Evolutionary conservation across 2,888 invertebrate species (phyloP).

Genomic region (Gibbula magus): DNA sequence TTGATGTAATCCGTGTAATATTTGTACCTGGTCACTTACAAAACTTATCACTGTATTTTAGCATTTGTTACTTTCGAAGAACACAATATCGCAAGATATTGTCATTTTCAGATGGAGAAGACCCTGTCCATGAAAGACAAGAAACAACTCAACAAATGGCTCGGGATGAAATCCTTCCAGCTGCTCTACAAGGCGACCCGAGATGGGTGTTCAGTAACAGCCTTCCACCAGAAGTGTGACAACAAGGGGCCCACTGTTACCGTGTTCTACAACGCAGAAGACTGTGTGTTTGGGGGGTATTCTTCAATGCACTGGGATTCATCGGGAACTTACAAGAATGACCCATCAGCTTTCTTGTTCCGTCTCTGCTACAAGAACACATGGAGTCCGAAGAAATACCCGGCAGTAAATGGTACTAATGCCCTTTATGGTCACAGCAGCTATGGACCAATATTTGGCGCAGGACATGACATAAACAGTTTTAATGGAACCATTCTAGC

Average conservation of each 20-base stretch:
- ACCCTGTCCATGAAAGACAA: conserved; percentile 25
- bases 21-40: no score
- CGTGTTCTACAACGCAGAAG: conserved; percentile 43
- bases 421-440: not conserved
- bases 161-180: conserved; percentile 36
- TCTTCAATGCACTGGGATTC: conserved; percentile 40
- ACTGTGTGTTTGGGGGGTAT: conserved; percentile 48
- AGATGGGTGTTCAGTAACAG: conserved; percentile 41
- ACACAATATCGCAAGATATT: no score
- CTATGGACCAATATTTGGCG: conserved; percentile 38
- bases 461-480: conserved; percentile 30
- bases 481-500: conserved; percentile 24
- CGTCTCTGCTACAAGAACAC: conserved; percentile 33
- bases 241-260: conserved; percentile 50
- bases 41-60: no score
- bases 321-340: conserved; percentile 25
- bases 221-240: conserved; percentile 51
- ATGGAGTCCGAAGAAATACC: conserved; percentile 28
- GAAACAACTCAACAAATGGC: conserved; percentile 43
- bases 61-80: no score
- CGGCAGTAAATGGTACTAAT: conserved; percentile 19
- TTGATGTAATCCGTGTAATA: no score
- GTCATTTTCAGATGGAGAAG: not conserved
- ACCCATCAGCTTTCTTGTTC: conserved; percentile 47
- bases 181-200: conserved; percentile 45